phyloP scores from a whole-genome alignment of 2,797 vertebrate species.

The Sebastes itinus region DNA sequence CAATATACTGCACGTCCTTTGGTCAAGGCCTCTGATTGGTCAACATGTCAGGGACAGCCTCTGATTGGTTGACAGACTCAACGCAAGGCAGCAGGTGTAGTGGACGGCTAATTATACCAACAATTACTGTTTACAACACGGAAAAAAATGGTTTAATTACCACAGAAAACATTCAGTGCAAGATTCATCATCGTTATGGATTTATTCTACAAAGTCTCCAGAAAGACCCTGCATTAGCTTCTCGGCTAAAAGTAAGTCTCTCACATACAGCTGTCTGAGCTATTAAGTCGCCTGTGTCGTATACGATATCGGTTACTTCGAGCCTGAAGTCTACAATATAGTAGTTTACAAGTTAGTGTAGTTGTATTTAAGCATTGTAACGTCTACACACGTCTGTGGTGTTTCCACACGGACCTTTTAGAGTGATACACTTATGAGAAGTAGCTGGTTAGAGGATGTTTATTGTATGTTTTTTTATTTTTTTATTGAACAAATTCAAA shows the following conservation, averaged over 20 bases:
- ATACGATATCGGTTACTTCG: background rate
- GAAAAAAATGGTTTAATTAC: background rate
- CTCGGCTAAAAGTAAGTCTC: background rate
- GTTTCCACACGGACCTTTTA: background rate
- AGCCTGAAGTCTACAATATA: background rate
- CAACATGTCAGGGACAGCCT: too few relatives aligned
- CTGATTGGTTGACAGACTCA: background rate
- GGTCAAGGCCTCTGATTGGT: background rate
- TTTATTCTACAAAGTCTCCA: background rate
- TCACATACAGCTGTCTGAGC: background rate
- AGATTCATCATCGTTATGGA: background rate
- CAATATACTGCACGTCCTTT: too few relatives aligned
- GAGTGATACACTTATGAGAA: background rate
- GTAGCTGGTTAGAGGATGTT: background rate
- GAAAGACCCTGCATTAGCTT: background rate
- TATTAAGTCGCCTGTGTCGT: background rate
- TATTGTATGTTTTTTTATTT: too few relatives aligned
- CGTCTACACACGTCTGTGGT: background rate
- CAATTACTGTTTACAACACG: background rate
- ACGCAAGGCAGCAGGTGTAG: background rate
- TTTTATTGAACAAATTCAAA: too few relatives aligned
- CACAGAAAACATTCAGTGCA: background rate
- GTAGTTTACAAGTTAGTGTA: background rate
- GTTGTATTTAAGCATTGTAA: background rate
- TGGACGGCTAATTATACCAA: background rate